A percentile compares a stretch with the other conserved stretches of the same genome.
phyloP scores from a whole-genome alignment of 2,113 vertebrate species.

The Hymenochirus boettgeri region DNA sequence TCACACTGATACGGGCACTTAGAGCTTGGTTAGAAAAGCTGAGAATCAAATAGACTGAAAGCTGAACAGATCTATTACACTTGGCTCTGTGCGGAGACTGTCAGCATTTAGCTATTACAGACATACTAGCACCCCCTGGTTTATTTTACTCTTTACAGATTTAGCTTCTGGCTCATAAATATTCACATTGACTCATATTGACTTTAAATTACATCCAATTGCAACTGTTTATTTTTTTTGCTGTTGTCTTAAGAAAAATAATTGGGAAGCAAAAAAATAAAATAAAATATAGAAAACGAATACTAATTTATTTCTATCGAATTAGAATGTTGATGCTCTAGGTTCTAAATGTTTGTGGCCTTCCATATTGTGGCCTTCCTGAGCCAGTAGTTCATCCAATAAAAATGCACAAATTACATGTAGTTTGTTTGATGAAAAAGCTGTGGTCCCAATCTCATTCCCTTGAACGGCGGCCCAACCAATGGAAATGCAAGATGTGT shows the following conservation, averaged over 20 bases:
- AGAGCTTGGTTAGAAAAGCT: background rate
- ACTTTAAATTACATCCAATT: background rate
- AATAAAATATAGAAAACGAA: no score
- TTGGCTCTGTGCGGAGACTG: background rate
- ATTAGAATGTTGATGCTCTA: no score
- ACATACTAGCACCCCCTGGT: background rate
- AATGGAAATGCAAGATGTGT: no score
- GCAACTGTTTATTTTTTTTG: background rate
- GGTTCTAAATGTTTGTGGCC: no score
- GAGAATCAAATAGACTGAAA: conserved; percentile 1
- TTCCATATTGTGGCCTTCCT: no score
- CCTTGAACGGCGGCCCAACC: no score
- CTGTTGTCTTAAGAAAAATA: background rate
- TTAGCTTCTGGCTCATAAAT: background rate
- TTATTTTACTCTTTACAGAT: background rate
- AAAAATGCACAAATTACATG: no score
- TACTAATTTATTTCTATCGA: no score
- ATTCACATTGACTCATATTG: background rate
- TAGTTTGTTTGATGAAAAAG: no score
- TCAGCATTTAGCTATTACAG: background rate
- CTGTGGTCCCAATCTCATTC: no score
- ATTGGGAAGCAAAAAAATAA: no score
- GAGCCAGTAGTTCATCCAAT: no score
- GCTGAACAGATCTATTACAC: conserved; percentile 2
- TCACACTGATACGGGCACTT: conserved; percentile 3